Base-by-base conservation (phyloP, 2,888 invertebrate species). In the Phalangium opilio region DNA sequence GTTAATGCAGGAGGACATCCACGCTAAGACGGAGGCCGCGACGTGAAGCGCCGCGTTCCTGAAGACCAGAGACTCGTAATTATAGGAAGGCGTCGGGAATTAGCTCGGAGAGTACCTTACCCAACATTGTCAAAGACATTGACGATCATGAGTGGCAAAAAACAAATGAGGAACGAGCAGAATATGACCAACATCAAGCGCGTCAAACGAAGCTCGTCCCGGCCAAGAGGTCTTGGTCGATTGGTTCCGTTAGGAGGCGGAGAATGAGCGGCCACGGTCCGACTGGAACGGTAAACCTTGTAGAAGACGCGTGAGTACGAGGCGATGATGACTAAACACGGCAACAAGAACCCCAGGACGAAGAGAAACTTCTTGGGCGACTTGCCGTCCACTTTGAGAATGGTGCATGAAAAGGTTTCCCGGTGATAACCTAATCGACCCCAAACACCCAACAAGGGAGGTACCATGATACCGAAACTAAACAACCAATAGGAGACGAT, bases 1-100 rank as follows among this genome's bases (percentile, higher is more conserved):
- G 67, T 90, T 90, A 56, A 87, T 74, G 45, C 87, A 87, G 51
- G 85, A 81, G 0, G 87, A 86, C 0, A 84, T 82, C 85, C 89
- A 90, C 1, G 87, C 85, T 53, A 86, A 70, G 43, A 87, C 77
- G 0, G 86, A 86, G 1, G 85, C 83, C 50, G 85, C 71, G 52
- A 87, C 78, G 63, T 87, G 85, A 1, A 85, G 66, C 67, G 76
- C 75, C 3, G 87, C 85, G 59, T 47, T 46, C 2, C 53, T 54
- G 18, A 4, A 47, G 39, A 18, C 34, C 33, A 43, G 18, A 27
- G 27, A 27, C 8, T 27, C 4, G 27, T 27, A 27, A 27, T 15
- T 11, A n/a, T 8, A 11, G 15, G 15, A 11, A 15, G 15, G 19
- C 19, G 18, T 15, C 19, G 39, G 17, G 17, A 17, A 39, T 3